These are phyloP conservation scores for Drosophila nannoptera DNA, from an alignment of 1,140 invertebrate genomes.

Conservation along the genomic window DNA sequence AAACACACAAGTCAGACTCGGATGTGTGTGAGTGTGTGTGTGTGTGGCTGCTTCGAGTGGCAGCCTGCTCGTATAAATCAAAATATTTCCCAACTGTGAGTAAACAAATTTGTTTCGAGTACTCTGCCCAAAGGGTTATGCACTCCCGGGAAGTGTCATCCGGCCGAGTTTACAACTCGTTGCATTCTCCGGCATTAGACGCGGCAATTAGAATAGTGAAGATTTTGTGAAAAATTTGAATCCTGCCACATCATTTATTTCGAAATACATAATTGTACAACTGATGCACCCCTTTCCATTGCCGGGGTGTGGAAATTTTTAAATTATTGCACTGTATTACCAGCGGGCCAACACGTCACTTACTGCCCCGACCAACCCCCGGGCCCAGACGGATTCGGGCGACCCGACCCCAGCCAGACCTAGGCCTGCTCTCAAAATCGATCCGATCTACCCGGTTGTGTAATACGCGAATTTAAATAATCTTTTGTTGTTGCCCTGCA, in stretches of 20 bases:
- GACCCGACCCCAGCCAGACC: too few relatives aligned
- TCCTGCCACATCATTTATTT: conserved; percentile 79
- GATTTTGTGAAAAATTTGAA: conserved; percentile 73
- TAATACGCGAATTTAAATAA: conserved; percentile 75
- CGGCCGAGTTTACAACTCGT: conserved; percentile 57
- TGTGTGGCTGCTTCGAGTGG: conserved; percentile 22
- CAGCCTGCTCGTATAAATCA: conserved; percentile 62
- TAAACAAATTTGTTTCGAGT: conserved; percentile 72
- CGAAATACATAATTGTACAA: conserved; percentile 64
- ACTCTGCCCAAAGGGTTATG: conserved; percentile 45
- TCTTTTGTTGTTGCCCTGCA: conserved; percentile 76
- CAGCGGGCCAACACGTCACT: conserved; percentile 53
- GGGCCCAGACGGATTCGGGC: background rate
- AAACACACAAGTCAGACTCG: conserved; percentile 14
- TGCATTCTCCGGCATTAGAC: conserved; percentile 61
- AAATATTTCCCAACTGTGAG: conserved; percentile 67
- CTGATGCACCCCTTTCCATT: conserved; percentile 33
- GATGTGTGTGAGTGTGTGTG: conserved; percentile 4
- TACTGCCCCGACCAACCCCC: conserved; percentile 35
- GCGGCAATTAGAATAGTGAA: conserved; percentile 69
- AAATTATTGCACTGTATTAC: conserved; percentile 66
- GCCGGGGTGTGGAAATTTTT: conserved; percentile 68
- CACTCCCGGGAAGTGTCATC: conserved; percentile 12
- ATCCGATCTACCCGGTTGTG: conserved; percentile 37
- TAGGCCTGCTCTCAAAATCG: conserved; percentile 14